Conservation (phyloP, 2,888 invertebrate genomes). For the Pristionchus exspectatus region DNA sequence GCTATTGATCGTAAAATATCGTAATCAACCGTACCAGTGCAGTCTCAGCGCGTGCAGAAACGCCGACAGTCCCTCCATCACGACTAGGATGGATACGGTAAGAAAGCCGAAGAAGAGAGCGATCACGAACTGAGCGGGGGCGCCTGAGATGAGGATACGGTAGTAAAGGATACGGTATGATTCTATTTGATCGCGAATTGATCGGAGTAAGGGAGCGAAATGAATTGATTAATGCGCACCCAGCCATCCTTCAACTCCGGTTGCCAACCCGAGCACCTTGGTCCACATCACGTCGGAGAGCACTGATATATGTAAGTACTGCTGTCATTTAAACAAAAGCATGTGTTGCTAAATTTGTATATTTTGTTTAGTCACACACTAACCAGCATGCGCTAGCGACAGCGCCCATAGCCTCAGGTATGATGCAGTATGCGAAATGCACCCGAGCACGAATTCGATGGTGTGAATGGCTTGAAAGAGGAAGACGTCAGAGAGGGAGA, state of each 20-base stretch:
- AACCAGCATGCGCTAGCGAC: conserved; percentile 97
- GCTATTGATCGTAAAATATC: too few species aligned
- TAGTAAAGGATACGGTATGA: background rate
- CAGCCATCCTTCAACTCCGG: conserved; percentile 66
- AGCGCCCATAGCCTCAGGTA: conserved; percentile 99
- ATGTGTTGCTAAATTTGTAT: too few species aligned
- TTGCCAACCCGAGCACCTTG: conserved; percentile 85
- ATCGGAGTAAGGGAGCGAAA: too few species aligned
- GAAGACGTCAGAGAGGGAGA: conserved; percentile 90
- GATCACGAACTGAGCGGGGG: conserved; percentile 84
- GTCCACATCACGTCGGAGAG: conserved; percentile 91
- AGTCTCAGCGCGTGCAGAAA: conserved; percentile 97
- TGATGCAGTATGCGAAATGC: conserved; percentile 98
- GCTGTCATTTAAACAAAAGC: background rate
- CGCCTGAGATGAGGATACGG: conserved; percentile 81
- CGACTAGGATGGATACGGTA: conserved; percentile 86
- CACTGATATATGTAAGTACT: conserved; percentile 81
- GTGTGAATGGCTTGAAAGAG: conserved; percentile 96
- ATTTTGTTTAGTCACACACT: too few species aligned
- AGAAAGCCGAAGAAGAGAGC: conserved; percentile 93
- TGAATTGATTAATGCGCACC: background rate
- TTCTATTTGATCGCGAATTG: too few species aligned
- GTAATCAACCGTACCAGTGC: conserved; percentile 87
- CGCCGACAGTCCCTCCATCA: conserved; percentile 99
- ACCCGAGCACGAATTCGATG: conserved; percentile 97